A percentile compares a stretch with the other conserved stretches of the same genome.
phyloP scores from a whole-genome alignment of 2,113 vertebrate species.

The Dicerorhinus sumatrensis region DNA sequence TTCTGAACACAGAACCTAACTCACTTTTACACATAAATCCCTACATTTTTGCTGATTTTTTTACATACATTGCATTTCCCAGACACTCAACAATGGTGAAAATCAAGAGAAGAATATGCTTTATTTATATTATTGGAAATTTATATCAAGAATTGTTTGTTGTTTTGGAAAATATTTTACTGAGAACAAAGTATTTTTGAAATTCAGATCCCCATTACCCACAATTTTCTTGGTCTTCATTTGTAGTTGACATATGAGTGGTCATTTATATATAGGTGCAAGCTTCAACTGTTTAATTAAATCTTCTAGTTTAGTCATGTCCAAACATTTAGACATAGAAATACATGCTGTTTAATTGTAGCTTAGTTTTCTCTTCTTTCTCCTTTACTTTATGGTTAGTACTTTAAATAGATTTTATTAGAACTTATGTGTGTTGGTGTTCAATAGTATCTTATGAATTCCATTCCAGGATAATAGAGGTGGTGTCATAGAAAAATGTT shows the following conservation, averaged over 20 bases:
- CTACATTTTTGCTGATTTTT: background rate
- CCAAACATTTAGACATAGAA: background rate
- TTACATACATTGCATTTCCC: background rate
- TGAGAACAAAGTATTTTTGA: background rate
- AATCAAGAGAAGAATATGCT: background rate
- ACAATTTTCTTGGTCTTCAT: background rate
- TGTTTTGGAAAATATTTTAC: background rate
- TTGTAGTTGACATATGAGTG: background rate
- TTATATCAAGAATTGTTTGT: background rate
- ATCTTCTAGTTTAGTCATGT: background rate
- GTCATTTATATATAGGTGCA: background rate
- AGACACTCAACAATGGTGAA: background rate
- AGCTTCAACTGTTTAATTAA: background rate
- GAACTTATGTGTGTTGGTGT: background rate
- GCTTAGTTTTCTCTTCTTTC: background rate
- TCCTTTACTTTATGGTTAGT: background rate
- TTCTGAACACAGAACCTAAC: background rate
- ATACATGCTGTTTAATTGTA: background rate
- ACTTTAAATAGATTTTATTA: background rate
- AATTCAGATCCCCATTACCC: background rate
- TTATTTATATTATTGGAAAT: conserved; percentile 16
- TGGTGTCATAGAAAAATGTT: background rate
- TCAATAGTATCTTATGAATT: background rate
- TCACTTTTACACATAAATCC: background rate
- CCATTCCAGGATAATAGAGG: background rate